Evolutionary conservation across 2,113 vertebrate genomes (phyloP), one percentile per base, ranked within the genome.

Genomic region (Hyaena hyaena): DNA sequence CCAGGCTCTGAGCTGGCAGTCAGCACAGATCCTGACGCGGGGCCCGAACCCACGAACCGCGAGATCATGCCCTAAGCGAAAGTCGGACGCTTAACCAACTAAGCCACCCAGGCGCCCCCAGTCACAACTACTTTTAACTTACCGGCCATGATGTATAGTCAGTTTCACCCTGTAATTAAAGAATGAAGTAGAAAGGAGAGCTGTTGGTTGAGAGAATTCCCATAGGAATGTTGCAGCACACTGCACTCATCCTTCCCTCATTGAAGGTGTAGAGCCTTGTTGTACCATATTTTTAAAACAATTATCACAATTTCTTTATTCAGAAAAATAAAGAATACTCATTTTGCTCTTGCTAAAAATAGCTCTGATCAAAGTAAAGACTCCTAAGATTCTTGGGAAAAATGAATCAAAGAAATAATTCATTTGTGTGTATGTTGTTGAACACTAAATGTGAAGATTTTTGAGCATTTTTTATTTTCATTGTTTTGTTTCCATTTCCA

Each of bases 141-240:
- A 43, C 2, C 8, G 33, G 4, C 7, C 10, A 68, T 63, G 5
- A 65, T 15, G 1, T 7, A 45, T 2, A 55, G 4, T 7, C 6
- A 35, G 48, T 68, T 76, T 28, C n/a, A 93, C 28, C 58, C 4
- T 45, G 28, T 66, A 93, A 35, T 77, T 74, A 48, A 89, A 86
- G 3, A 55, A 45, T 74, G 10, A 89, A 76, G 0, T 55, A 19
- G 35, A 63, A 88, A 88, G 50, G 14, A 45, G 24, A 88, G 15
- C 12, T 35, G 19, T 53, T 82, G 11, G 6, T 23, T 87, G 58
- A 93, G 65, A 90, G 7, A 84, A 88, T 76, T 31, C 0, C 28
- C 24, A 71, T 10, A 35, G 35, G 89, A 88, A 63, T 73, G 6
- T 28, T 23, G 19, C 0, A 80, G 15, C 7, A 45, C 0, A 58